These are phyloP conservation scores for Papilio xuthus DNA, from an alignment of 1,140 invertebrate genomes.

Conservation along the genomic window DNA sequence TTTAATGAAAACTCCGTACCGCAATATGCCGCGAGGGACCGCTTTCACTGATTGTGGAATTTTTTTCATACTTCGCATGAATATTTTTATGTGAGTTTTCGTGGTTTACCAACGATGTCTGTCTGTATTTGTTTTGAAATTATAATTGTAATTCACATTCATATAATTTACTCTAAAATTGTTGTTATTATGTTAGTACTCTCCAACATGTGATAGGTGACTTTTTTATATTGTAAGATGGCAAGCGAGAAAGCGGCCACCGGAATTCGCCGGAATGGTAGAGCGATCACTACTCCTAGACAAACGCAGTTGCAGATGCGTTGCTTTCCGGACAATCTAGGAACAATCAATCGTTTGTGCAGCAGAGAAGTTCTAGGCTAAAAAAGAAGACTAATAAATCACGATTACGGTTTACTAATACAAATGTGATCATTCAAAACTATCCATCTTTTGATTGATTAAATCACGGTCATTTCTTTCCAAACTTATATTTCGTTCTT, in stretches of 20 bases:
- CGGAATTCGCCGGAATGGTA: too few species aligned
- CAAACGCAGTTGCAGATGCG: not conserved
- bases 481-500: not conserved
- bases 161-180: not conserved
- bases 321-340: too few species aligned
- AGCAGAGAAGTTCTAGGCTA: too few species aligned
- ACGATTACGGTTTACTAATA: too few species aligned
- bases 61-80: constrained; percentile 65
- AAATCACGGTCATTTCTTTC: too few species aligned
- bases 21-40: constrained; percentile 72
- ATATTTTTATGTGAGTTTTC: constrained; percentile 67
- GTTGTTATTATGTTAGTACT: not conserved
- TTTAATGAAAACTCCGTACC: constrained; percentile 77
- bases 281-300: too few species aligned
- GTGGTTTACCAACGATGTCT: constrained; percentile 42
- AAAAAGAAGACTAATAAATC: too few species aligned
- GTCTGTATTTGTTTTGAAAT: constrained; percentile 43
- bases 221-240: too few species aligned
- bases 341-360: not conserved
- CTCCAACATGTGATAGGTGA: not conserved
- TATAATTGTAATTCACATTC: not conserved
- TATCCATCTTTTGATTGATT: too few species aligned
- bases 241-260: too few species aligned
- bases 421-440: too few species aligned
- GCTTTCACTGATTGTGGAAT: constrained; percentile 73